Base-by-base conservation (phyloP, 2,888 invertebrate species). In the Dasysyrphus tricinctus region DNA sequence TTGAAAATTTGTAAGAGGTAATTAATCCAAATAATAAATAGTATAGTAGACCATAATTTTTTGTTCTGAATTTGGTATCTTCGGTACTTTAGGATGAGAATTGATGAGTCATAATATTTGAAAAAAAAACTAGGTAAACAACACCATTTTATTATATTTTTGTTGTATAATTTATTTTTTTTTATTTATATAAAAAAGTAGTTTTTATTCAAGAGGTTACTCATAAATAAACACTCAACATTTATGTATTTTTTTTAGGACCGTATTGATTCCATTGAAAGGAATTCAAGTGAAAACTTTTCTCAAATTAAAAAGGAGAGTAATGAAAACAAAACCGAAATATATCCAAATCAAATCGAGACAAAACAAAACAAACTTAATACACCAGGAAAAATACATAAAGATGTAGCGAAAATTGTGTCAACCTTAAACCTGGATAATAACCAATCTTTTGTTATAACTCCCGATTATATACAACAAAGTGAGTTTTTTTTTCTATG, bases 391-490 rank as follows among this genome's bases (percentile, higher is more conserved):
- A 88, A 88, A 70, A 54, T 61, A 70, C 63, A 54, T 9, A 81
- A 72, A 70, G 80, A 72, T 59, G 69, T 78, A 34, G 78, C 73
- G 11, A 81, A 85, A 75, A 44, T 77, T 65, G 80, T 74, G 11
- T 61, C 80, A 42, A 74, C 34, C 61, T 47, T 76, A 39, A 83
- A 75, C 56, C 39, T 79, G 14, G 86, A 83, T 73, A 88, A 90
- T 29, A 89, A 67, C 49, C 67, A 89, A 73, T 89, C 97, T 93
- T 98, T 98, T 93, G 96, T 97, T 89, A 94, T 98, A 85, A 98
- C 98, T 14, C 97, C 97, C 74, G 97, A 97, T 93, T 98, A 98
- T 91, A 97, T 98, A 89, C 97, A 98, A 92, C 97, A 98, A 94
- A 97, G 98, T 97, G 94, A 95, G 96, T 76, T 24, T 57, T 3